A percentile compares a stretch with the other conserved stretches of the same genome.
Conservation (phyloP, 2,888 invertebrate genomes). For the Hylaea fasciaria region DNA sequence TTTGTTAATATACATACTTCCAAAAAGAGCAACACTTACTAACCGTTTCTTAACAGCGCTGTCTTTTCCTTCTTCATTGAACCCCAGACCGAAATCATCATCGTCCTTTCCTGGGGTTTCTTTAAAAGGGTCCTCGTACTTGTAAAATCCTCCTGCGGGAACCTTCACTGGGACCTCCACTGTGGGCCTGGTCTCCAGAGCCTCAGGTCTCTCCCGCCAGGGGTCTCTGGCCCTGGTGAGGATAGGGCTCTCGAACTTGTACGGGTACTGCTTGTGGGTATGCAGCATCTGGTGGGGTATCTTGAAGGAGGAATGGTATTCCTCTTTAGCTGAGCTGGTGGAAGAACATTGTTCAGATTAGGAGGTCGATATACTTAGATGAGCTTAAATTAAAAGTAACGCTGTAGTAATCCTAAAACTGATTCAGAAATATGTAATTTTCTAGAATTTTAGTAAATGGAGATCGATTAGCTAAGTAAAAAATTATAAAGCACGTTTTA, state of each 20-base stretch:
- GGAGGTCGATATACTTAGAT: background rate
- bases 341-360: constrained; percentile 3
- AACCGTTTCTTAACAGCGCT: constrained; percentile 62
- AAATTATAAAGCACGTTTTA: background rate
- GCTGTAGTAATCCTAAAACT: no score
- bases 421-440: no score
- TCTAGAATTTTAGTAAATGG: no score
- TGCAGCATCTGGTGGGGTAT: constrained; percentile 52
- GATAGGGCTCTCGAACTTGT: constrained; percentile 60
- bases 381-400: no score
- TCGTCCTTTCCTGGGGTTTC: constrained; percentile 56
- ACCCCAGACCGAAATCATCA: constrained; percentile 57
- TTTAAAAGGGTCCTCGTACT: constrained; percentile 62
- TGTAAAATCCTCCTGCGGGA: constrained; percentile 73
- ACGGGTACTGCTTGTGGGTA: constrained; percentile 60
- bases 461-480: no score
- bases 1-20: no score
- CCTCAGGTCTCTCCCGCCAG: constrained; percentile 51
- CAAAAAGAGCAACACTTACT: constrained; percentile 22
- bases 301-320: constrained; percentile 47
- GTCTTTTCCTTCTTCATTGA: constrained; percentile 55
- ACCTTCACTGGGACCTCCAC: constrained; percentile 60
- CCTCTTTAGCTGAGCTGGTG: constrained; percentile 57
- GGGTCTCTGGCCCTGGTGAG: constrained; percentile 50
- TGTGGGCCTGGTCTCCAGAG: constrained; percentile 64